Base-by-base conservation (phyloP, 2,888 invertebrate species). In the Chloromyia formosa region DNA sequence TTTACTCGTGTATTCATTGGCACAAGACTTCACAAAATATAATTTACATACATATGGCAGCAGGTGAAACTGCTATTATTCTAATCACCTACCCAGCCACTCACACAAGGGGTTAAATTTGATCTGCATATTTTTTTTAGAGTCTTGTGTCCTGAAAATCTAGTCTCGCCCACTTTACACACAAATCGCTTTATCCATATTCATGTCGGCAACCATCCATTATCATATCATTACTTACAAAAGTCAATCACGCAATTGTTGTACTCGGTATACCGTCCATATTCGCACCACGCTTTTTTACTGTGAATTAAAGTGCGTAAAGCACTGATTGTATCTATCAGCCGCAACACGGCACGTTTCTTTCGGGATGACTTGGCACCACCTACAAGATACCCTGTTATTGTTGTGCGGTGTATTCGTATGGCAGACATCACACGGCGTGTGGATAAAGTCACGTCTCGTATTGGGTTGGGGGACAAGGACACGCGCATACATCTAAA, bases 271-370 rank as follows among this genome's bases (percentile, higher is more conserved):
- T 12, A 71, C 56, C n/a, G 12, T 58, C 40, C 20, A 58, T 56
- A 56, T 42, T 56, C 53, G 71, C 27, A 7, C 27, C 27, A 35
- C 2, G 7, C 27, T 35, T 35, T 35, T 35, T 35, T 35, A 35
- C 27, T 2, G 27, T 2, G 76, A 78, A 77, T 78, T 78, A 78
- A 78, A 79, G 78, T 80, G 80, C 79, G 80, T 80, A 78, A 79
- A 79, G 71, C 78, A 77, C 77, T 76, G 80, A 80, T 80, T 80
- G 77, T 78, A 79, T 80, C 80, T 78, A 79, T 80, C 73, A 35
- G 27, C 56, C 53, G 54, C 53, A 69, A 27, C 54, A 18, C 20
- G 54, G 56, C 71, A 71, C 71, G 58, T 64, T 58, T 66, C 69
- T 49, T 66, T 54, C 35, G 45, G 73, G 74, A 73, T 54, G 56